phyloP scores from a whole-genome alignment of 2,888 invertebrate species.

The Callyntrura guangdongensis region DNA sequence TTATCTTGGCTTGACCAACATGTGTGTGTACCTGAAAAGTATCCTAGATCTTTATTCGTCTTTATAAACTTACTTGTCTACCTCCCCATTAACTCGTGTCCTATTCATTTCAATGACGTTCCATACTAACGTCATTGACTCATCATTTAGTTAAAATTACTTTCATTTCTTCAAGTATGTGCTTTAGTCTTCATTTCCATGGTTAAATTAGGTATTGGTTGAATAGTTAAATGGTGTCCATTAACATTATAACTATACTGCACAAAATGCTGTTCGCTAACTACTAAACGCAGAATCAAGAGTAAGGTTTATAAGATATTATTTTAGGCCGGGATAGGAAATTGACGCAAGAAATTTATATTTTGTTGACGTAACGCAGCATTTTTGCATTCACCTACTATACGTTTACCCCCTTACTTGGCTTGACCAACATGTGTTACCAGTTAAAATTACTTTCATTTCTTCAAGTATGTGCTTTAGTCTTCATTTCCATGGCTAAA shows the following conservation, averaged over 20 bases:
- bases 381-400: slow-evolving; percentile 12
- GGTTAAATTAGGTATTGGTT: no score
- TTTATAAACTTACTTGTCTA: background rate
- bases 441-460: no score
- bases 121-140: no score
- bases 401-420: background rate
- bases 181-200: no score
- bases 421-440: background rate
- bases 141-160: background rate
- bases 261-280: no score
- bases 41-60: background rate
- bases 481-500: no score
- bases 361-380: background rate
- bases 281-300: background rate
- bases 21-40: background rate
- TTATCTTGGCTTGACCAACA: background rate
- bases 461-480: no score
- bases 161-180: no score
- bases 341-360: slow-evolving; percentile 10
- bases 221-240: no score
- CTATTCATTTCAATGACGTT: background rate
- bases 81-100: background rate
- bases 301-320: slow-evolving; percentile 23
- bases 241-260: no score
- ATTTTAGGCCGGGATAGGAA: background rate